Evolutionary conservation across 2,113 vertebrate species (phyloP), one percentile per base, ranked within the genome.

Genomic region (Brachypteracias leptosomus): DNA sequence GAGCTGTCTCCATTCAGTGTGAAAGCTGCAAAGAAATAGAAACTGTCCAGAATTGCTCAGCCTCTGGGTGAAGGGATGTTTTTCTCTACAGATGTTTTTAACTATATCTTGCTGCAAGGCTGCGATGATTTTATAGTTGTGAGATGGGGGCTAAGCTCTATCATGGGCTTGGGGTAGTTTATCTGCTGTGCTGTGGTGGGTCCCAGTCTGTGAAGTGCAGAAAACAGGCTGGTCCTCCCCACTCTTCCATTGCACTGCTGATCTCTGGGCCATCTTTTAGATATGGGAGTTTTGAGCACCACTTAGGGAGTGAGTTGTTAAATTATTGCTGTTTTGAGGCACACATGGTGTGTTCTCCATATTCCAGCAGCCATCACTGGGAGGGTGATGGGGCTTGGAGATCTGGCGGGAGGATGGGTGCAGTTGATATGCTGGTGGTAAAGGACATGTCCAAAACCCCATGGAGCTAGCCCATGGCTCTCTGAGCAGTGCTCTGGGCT

Each of bases 161-260:
- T 24, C 36, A 0, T 51, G 1, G 24, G 25, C 36, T 36, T 54
- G 4, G 5, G 0, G 36, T 4, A 14, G 4, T 15, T 26, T 28
- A 13, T 13, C 21, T 10, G 14, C 31, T 3, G 55, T 20, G 47
- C 47, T n/a, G 40, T 11, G 42, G 42, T 42, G 42, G 42, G 42
- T 42, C 42, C 2, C 6, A 28, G 5, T 18, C 31, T 38, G 72
- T 11, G 0, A 31, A 38, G 31, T 1, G 16, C 40, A 16, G 31
- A 21, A 52, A 25, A 42, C 0, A 0, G 6, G 33, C 25, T 51
- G 28, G 29, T 40, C 59, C 49, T 55, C 10, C n/a, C 21, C 21
- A 33, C 46, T 31, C 22, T 54, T 21, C 2, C 0, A 1, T 4
- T 6, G 35, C 21, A 11, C 35, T 15, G 0, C 7, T 0, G 31